phyloP scores from a whole-genome alignment of 2,888 invertebrate genomes.

The Dicyrtomina minuta region DNA sequence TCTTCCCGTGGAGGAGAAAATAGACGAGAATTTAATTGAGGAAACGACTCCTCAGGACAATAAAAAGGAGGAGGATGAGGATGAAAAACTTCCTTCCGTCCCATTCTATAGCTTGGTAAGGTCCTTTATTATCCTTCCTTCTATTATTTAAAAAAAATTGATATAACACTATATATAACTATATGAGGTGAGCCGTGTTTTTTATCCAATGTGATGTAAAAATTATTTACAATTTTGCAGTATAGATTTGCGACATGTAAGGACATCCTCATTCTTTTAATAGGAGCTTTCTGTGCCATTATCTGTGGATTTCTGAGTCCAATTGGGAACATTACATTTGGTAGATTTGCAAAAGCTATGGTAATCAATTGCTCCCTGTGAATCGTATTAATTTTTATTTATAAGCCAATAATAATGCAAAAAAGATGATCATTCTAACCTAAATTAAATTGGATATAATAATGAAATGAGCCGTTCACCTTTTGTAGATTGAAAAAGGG shows the following conservation, averaged over 20 bases:
- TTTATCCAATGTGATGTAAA: too few species aligned
- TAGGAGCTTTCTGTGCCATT: slow-evolving; percentile 5
- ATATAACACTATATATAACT: too few species aligned
- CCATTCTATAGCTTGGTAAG: slow-evolving; percentile 15
- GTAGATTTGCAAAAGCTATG: slow-evolving; percentile 45
- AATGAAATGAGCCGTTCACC: too few species aligned
- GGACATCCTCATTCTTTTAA: slow-evolving; percentile 15
- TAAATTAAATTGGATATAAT: too few species aligned
- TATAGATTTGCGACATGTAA: slow-evolving; percentile 19
- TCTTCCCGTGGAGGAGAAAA: too few species aligned
- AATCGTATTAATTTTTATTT: too few species aligned
- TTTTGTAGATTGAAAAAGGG: slow-evolving; percentile 21
- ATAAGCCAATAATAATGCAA: too few species aligned
- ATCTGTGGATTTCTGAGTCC: slow-evolving; percentile 36
- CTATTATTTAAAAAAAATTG: too few species aligned
- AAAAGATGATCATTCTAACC: too few species aligned
- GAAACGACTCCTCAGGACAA: neutral
- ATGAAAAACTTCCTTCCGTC: slow-evolving; percentile 10
- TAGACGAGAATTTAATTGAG: neutral
- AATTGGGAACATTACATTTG: slow-evolving; percentile 40
- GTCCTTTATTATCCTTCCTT: too few species aligned
- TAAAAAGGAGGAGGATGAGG: slow-evolving; percentile 1
- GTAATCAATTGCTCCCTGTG: slow-evolving; percentile 35
- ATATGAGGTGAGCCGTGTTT: too few species aligned
- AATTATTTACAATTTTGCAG: neutral